phyloP scores from a whole-genome alignment of 2,888 invertebrate species.

The Argyresthia albistria region DNA sequence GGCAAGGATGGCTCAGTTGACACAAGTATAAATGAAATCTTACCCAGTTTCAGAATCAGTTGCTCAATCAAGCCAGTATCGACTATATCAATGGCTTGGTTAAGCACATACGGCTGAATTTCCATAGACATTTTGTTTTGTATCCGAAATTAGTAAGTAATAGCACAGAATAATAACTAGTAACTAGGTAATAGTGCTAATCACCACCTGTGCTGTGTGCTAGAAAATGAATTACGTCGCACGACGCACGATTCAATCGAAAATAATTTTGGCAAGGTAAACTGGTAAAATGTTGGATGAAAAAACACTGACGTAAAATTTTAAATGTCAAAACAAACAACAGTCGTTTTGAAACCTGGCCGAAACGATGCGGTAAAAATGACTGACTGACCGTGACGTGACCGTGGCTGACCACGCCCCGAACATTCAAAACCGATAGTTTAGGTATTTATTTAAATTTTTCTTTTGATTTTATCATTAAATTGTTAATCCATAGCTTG shows the following conservation, averaged over 20 bases:
- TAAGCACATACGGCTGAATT: slow-evolving; percentile 20
- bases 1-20: background rate
- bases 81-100: slow-evolving; percentile 23
- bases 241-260: background rate
- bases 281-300: background rate
- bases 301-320: no score
- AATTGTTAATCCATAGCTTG: no score
- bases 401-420: no score
- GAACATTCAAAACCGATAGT: no score
- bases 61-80: slow-evolving; percentile 17
- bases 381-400: no score
- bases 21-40: background rate
- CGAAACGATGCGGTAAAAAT: no score
- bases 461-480: no score
- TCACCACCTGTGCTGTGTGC: no score
- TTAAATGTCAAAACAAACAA: background rate
- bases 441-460: no score
- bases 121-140: slow-evolving; percentile 23
- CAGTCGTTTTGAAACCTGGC: background rate
- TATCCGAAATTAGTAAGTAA: no score
- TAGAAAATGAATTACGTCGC: background rate
- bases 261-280: background rate
- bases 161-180: no score
- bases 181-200: background rate
- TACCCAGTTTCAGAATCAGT: slow-evolving; percentile 5